Evolutionary conservation across 2,888 invertebrate genomes (phyloP).

Genomic region (Eristalis arbustorum): DNA sequence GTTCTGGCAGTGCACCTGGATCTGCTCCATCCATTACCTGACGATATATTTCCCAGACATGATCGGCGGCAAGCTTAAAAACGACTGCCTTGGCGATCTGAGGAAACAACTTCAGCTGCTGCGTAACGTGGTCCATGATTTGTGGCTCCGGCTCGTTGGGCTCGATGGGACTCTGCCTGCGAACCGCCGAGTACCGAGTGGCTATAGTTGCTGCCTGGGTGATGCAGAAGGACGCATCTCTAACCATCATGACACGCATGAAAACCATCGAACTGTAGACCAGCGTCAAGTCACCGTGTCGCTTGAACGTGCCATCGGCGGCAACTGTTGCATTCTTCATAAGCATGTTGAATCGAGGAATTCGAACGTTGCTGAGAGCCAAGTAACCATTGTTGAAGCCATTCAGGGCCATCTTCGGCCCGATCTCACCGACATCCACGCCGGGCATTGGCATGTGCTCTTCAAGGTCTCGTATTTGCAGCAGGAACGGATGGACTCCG

Average conservation of each 20-base stretch:
- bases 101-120: constrained; percentile 94
- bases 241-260: constrained; percentile 91
- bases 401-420: constrained; percentile 94
- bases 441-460: constrained; percentile 92
- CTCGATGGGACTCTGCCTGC: constrained; percentile 92
- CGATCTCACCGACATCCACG: constrained; percentile 96
- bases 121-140: constrained; percentile 95
- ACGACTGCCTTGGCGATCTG: constrained; percentile 90
- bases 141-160: constrained; percentile 90
- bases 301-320: constrained; percentile 92
- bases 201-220: constrained; percentile 94
- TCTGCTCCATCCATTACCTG: constrained; percentile 88
- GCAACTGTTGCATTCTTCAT: constrained; percentile 96
- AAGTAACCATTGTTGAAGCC: constrained; percentile 95
- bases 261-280: constrained; percentile 94
- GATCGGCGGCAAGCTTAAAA: constrained; percentile 87
- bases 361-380: constrained; percentile 90
- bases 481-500: constrained; percentile 95
- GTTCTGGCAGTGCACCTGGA: constrained; percentile 89
- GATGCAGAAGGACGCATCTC: constrained; percentile 88
- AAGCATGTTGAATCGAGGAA: constrained; percentile 93
- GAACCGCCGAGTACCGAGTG: constrained; percentile 92
- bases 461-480: constrained; percentile 92
- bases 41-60: constrained; percentile 91
- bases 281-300: constrained; percentile 89